Percentiles rank a stretch among this genome's conserved stretches.
These are phyloP conservation scores for Popillia japonica DNA, from an alignment of 1,140 invertebrate genomes.

Conservation along the genomic window DNA sequence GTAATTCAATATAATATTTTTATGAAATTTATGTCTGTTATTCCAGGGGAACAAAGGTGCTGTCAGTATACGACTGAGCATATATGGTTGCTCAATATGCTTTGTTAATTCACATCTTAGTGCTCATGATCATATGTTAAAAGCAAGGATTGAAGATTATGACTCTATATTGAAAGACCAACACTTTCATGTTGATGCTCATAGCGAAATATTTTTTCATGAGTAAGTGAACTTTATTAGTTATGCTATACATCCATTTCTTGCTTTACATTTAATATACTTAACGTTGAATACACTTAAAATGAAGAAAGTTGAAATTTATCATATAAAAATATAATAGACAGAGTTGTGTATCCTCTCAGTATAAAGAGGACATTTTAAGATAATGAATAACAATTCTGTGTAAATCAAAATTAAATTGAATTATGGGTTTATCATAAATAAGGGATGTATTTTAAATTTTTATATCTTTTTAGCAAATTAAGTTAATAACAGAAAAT, in stretches of 20 bases:
- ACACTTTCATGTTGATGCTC: slow-evolving; percentile 75
- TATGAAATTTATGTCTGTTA: background rate
- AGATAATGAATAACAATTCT: no score
- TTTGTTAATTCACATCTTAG: slow-evolving; percentile 90
- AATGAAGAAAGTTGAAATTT: no score
- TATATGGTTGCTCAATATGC: slow-evolving; percentile 87
- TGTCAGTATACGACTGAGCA: slow-evolving; percentile 83
- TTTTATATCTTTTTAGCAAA: no score
- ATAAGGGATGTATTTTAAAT: no score
- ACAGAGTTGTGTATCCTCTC: no score
- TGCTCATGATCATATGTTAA: slow-evolving; percentile 82
- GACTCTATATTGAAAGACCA: slow-evolving; percentile 81
- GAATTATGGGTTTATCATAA: no score
- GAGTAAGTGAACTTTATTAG: slow-evolving; percentile 70
- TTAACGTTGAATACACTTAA: no score
- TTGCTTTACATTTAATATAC: background rate
- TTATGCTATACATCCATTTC: background rate
- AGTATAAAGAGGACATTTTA: no score
- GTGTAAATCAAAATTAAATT: no score
- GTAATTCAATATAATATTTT: slow-evolving; percentile 45
- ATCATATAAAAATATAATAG: no score
- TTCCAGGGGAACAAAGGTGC: slow-evolving; percentile 95
- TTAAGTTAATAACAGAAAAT: no score
- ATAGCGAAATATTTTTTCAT: slow-evolving; percentile 86
- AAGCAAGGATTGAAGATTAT: slow-evolving; percentile 85